Conservation (phyloP, 2,113 vertebrate species). For the Colinus virginianus region DNA sequence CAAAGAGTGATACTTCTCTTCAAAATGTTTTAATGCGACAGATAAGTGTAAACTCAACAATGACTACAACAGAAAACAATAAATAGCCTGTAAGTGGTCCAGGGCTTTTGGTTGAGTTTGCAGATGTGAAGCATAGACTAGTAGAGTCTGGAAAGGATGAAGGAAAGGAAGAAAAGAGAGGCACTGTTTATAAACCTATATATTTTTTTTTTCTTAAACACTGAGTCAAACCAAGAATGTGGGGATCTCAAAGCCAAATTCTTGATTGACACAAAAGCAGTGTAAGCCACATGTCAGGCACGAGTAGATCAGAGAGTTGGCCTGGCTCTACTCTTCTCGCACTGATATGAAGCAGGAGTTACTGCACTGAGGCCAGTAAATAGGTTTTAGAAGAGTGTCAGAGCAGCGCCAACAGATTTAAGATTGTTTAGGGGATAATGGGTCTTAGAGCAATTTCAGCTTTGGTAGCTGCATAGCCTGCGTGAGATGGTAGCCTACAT, state of each 20-base stretch:
- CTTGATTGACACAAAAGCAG: neutral
- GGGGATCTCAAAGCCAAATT: constrained; percentile 24
- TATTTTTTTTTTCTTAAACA: neutral
- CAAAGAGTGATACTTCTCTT: neutral
- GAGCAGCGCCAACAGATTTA: neutral
- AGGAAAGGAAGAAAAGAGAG: constrained; percentile 12
- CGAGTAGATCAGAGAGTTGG: neutral
- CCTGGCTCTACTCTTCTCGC: constrained; percentile 7
- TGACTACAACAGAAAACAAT: neutral
- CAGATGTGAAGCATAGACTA: neutral
- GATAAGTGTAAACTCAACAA: neutral
- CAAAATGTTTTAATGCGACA: neutral
- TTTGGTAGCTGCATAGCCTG: neutral
- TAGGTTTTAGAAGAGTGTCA: neutral
- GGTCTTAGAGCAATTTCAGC: neutral
- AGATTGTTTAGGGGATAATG: neutral
- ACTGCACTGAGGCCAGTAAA: neutral
- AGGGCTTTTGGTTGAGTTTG: neutral
- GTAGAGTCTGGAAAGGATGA: neutral
- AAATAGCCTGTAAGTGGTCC: neutral
- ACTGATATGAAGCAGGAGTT: constrained; percentile 40
- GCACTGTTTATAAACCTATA: neutral
- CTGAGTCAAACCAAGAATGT: neutral
- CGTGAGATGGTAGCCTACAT: neutral
- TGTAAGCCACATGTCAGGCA: constrained; percentile 7